Evolutionary conservation across 2,888 invertebrate species (phyloP).

Genomic region (Cryptus viduatorius): DNA sequence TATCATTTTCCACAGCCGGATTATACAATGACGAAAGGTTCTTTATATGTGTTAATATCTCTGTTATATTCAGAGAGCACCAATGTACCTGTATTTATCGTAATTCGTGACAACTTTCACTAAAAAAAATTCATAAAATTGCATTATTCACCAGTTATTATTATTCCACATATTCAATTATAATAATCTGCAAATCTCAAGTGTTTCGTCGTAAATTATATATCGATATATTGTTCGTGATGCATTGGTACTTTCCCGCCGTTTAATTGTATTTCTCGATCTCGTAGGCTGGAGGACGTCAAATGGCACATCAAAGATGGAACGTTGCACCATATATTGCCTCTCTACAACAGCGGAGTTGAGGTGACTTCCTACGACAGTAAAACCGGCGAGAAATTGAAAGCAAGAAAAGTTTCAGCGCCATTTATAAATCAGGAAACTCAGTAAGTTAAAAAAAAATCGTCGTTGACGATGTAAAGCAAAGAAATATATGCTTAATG

Average conservation of each 20-base stretch:
- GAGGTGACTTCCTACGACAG: conserved; percentile 83
- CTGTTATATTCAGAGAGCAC: conserved; percentile 33
- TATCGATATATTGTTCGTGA: background rate
- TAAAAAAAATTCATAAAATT: background rate
- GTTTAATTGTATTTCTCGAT: background rate
- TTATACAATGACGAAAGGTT: conserved; percentile 83
- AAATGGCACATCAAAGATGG: conserved; percentile 83
- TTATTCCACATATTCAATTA: conserved; percentile 6
- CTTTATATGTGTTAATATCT: conserved; percentile 54
- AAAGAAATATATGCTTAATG: background rate
- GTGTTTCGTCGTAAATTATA: background rate
- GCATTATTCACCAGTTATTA: background rate
- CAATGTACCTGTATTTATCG: conserved; percentile 14
- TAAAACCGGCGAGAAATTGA: conserved; percentile 83
- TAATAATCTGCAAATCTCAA: background rate
- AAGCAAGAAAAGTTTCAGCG: conserved; percentile 78
- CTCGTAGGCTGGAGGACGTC: conserved; percentile 81
- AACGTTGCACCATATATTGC: conserved; percentile 82
- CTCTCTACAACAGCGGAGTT: conserved; percentile 81
- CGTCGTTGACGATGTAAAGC: conserved; percentile 1
- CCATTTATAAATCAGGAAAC: conserved; percentile 81
- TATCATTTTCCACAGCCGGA: conserved; percentile 83
- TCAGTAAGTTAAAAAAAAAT: conserved; percentile 75
- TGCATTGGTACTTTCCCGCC: background rate
- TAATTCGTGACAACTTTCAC: conserved; percentile 36